A percentile compares a stretch with the other conserved stretches of the same genome.
Conservation (phyloP, 2,888 invertebrate species). For the Agriotes lineatus region DNA sequence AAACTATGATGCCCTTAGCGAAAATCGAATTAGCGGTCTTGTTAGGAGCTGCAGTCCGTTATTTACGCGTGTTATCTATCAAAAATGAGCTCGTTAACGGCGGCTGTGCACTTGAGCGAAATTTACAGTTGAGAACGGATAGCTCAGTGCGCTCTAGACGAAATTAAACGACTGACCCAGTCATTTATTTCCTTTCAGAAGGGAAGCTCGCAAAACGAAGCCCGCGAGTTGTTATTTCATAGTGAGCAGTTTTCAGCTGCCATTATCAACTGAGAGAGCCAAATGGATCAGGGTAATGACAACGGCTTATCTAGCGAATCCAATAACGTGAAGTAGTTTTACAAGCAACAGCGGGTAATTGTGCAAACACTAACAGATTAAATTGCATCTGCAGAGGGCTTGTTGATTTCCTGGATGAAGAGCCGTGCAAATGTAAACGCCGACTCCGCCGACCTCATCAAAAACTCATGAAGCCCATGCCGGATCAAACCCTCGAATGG, state of each 20-base stretch:
- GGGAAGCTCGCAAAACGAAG: constrained; percentile 26
- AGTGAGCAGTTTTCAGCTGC: constrained; percentile 25
- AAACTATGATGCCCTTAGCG: no score
- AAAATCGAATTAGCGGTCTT: constrained; percentile 39
- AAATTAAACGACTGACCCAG: constrained; percentile 28
- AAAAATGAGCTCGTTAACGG: constrained; percentile 25
- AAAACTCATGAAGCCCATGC: constrained; percentile 35
- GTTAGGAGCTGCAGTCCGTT: constrained; percentile 22
- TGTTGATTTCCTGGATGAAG: constrained; percentile 34
- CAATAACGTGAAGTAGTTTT: constrained; percentile 29
- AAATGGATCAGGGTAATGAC: constrained; percentile 21
- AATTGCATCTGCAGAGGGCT: constrained; percentile 31
- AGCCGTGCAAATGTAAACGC: constrained; percentile 22
- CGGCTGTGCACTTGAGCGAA: constrained; percentile 22
- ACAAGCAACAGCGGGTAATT: constrained; percentile 31
- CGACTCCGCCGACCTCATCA: constrained; percentile 32
- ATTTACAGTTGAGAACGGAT: constrained; percentile 26
- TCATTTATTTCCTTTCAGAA: constrained; percentile 29
- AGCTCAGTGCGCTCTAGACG: constrained; percentile 6
- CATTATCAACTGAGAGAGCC: constrained; percentile 19
- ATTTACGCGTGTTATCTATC: constrained; percentile 33
- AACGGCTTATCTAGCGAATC: constrained; percentile 29
- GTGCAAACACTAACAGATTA: constrained; percentile 31
- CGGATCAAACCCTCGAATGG: constrained; percentile 38
- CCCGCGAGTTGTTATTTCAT: constrained; percentile 25